phyloP scores from a whole-genome alignment of 2,888 invertebrate genomes.

The Cryptus viduatorius region DNA sequence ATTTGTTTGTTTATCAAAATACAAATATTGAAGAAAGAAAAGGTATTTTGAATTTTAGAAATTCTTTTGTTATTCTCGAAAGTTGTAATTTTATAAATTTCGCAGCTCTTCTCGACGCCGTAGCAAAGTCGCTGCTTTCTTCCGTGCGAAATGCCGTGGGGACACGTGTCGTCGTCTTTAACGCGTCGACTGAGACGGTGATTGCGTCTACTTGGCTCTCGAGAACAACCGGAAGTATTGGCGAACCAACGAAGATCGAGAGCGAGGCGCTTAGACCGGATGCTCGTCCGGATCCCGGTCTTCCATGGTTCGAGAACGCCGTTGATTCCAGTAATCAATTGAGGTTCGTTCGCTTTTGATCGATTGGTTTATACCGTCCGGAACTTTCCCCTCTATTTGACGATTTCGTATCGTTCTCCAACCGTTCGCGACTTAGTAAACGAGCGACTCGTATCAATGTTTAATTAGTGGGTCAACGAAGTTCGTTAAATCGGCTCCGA shows the following conservation, averaged over 20 bases:
- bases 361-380: neutral
- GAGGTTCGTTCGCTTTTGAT: constrained; percentile 79
- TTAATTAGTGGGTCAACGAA: constrained; percentile 86
- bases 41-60: no score
- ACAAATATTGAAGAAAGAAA: no score
- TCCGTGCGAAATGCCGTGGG: constrained; percentile 87
- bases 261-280: constrained; percentile 87
- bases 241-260: constrained; percentile 85
- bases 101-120: constrained; percentile 90
- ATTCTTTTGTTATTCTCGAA: neutral
- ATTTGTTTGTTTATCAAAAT: neutral
- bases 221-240: constrained; percentile 84
- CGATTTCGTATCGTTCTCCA: neutral
- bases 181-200: constrained; percentile 87
- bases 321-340: constrained; percentile 87
- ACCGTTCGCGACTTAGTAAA: neutral
- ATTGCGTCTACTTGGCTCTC: constrained; percentile 88
- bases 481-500: constrained; percentile 89
- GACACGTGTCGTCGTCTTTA: constrained; percentile 88
- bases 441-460: constrained; percentile 6
- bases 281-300: constrained; percentile 89
- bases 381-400: constrained; percentile 5
- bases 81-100: neutral
- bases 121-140: constrained; percentile 90
- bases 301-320: constrained; percentile 91